Evolutionary conservation across 2,888 invertebrate species (phyloP).

Genomic region (Alitta virens): DNA sequence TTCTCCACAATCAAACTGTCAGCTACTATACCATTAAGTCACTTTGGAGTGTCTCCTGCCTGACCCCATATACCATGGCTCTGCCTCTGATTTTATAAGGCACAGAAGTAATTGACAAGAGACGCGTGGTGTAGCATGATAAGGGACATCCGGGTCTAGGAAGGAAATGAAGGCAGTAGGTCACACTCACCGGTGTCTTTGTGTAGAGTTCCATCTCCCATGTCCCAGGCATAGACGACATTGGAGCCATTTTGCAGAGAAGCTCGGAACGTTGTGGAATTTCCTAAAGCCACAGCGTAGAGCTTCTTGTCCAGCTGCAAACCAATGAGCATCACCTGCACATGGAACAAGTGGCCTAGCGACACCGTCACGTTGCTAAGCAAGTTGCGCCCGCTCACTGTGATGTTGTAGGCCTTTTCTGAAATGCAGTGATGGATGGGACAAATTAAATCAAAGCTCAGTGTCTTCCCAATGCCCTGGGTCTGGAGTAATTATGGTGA

Average conservation of each 20-base stretch:
- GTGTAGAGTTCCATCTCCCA: constrained; percentile 40
- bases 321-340: constrained; percentile 41
- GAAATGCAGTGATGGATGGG: constrained; percentile 8
- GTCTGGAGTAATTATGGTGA: too few relatives aligned
- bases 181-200: constrained; percentile 5
- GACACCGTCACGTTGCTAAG: constrained; percentile 38
- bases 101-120: too few relatives aligned
- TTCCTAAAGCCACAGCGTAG: constrained; percentile 30
- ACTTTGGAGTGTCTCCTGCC: too few relatives aligned
- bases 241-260: constrained; percentile 39
- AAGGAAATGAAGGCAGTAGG: too few relatives aligned
- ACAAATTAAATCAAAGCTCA: too few relatives aligned
- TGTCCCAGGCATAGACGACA: constrained; percentile 49
- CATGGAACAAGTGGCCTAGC: constrained; percentile 38
- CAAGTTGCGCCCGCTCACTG: constrained; percentile 45
- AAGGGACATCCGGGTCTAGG: too few relatives aligned
- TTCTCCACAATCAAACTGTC: constrained; percentile 33
- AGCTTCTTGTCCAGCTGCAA: constrained; percentile 25
- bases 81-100: too few relatives aligned
- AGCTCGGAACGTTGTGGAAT: constrained; percentile 33
- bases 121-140: too few relatives aligned
- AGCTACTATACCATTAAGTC: too few relatives aligned
- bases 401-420: constrained; percentile 47
- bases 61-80: too few relatives aligned
- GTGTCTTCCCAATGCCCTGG: too few relatives aligned